Base-by-base conservation (phyloP, 92 coral and sea anemone genomes). In the Chrysogorgia sp. region DNA sequence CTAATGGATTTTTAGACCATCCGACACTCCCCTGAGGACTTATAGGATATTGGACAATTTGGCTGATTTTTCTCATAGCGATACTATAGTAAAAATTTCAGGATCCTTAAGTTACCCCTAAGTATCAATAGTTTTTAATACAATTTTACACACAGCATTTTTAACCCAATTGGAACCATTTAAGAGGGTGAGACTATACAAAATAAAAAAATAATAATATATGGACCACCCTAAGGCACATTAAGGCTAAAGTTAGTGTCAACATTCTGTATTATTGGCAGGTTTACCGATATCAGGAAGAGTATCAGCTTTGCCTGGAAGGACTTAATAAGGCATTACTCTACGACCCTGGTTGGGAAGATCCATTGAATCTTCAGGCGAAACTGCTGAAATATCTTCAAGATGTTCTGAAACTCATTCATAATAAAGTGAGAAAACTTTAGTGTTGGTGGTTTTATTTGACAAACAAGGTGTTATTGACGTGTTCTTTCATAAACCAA, bases 281-380 rank as follows among this genome's bases (percentile, higher is more conserved):
- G 98, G 98, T 93, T 7, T 92, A 86, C 89, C 89, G 92, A 50
- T 96, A 85, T 59, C 99, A 92, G 60, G 99, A 96, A 56, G 91
- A 96, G 55, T 96, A 86, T 82, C 77, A 84, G 30, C 76, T 76
- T 40, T 89, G 92, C 31, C 69, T 89, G 48, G 87, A 86, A 31
- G 96, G 84, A 83, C 88, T 96, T 63, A 85, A 85, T 57, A 88
- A 83, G 67, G 99, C 99, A 23, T 74, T 71, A 64, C 30, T 37
- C 2, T 75, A 89, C 63, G 99, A 96, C 43, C 99, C 99, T 20
- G 91, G 83, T 14, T 96, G 97, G 89, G 77, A 66, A 23, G 97
- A 96, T 55, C 87, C 97, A 17, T 19, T 71, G 22, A 85, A 89
- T 31, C 91, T 89, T 74, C 88, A 77, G 53, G 72, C 24, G 13